A percentile compares a stretch with the other conserved stretches of the same genome.
Conservation (phyloP, 2,888 invertebrate species). For the Pseudanteris insignis region DNA sequence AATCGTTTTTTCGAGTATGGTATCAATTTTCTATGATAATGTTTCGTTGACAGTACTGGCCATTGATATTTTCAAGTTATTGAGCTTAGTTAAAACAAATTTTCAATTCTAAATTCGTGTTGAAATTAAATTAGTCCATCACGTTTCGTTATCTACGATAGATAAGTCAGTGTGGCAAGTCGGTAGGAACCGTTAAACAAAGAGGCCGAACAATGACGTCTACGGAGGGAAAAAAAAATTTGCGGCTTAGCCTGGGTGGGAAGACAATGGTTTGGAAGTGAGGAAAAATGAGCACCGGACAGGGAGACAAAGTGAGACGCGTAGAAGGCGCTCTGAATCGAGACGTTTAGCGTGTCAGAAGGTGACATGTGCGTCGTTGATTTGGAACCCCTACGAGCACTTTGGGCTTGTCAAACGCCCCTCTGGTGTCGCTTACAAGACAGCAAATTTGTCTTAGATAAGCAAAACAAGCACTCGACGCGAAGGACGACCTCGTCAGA, state of each 20-base stretch:
- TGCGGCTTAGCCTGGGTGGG: slow-evolving; percentile 13
- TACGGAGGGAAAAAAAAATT: slow-evolving; percentile 12
- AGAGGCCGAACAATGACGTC: slow-evolving; percentile 50
- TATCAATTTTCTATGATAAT: too few relatives aligned
- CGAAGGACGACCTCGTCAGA: slow-evolving; percentile 45
- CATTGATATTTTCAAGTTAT: too few relatives aligned
- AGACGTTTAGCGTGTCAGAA: slow-evolving; percentile 42
- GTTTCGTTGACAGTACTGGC: too few relatives aligned
- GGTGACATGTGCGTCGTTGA: slow-evolving; percentile 35
- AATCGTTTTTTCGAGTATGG: neutral
- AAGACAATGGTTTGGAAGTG: slow-evolving; percentile 16
- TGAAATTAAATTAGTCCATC: neutral
- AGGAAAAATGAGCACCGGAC: slow-evolving; percentile 18
- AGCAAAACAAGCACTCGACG: slow-evolving; percentile 61
- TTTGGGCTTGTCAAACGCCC: slow-evolving; percentile 63
- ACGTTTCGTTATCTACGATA: too few relatives aligned
- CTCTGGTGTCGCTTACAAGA: slow-evolving; percentile 63
- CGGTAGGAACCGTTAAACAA: slow-evolving; percentile 45
- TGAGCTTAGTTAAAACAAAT: too few relatives aligned
- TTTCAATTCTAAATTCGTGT: neutral
- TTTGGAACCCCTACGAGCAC: slow-evolving; percentile 51
- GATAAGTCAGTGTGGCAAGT: too few relatives aligned
- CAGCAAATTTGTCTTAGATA: slow-evolving; percentile 65
- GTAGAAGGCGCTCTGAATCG: too few relatives aligned
- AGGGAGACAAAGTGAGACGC: slow-evolving; percentile 21